A percentile compares a stretch with the other conserved stretches of the same genome.
Evolutionary conservation across 2,888 invertebrate species (phyloP).

Genomic region (Piscicola geometra): DNA sequence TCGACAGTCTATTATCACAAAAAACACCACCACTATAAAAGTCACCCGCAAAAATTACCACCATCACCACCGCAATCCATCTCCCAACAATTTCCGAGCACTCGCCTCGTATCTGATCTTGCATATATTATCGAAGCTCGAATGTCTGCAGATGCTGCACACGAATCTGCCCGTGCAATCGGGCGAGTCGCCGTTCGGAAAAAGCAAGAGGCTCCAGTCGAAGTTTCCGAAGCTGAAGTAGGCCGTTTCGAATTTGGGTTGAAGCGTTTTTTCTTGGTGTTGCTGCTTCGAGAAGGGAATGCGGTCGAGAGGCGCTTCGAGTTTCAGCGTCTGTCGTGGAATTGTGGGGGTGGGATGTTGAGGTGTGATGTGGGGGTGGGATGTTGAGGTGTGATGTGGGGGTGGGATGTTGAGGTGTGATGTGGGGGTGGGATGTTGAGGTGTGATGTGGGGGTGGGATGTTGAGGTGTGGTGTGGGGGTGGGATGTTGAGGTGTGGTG

Average conservation of each 20-base stretch:
- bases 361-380: too few relatives aligned
- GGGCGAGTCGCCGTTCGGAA: conserved; percentile 48
- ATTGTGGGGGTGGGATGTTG: not conserved
- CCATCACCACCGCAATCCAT: conserved; percentile 48
- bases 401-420: too few relatives aligned
- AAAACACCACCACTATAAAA: conserved; percentile 43
- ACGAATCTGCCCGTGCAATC: conserved; percentile 52
- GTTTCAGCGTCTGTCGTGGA: conserved; percentile 18
- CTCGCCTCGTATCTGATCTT: conserved; percentile 64
- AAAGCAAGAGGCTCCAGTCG: conserved; percentile 69
- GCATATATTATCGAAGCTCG: conserved; percentile 76
- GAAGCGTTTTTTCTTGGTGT: not conserved
- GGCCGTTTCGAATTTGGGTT: conserved; percentile 59
- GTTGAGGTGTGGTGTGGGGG: too few relatives aligned
- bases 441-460: too few relatives aligned
- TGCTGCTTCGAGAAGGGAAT: not conserved
- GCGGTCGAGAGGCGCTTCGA: not conserved
- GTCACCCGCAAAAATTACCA: conserved; percentile 50
- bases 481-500: too few relatives aligned
- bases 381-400: too few relatives aligned
- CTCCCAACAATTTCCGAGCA: conserved; percentile 56
- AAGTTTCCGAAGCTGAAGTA: conserved; percentile 75
- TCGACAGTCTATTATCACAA: too few relatives aligned
- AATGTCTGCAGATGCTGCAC: conserved; percentile 64
- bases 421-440: too few relatives aligned